phyloP scores from a whole-genome alignment of 2,797 vertebrate species.

The Falco concolor region DNA sequence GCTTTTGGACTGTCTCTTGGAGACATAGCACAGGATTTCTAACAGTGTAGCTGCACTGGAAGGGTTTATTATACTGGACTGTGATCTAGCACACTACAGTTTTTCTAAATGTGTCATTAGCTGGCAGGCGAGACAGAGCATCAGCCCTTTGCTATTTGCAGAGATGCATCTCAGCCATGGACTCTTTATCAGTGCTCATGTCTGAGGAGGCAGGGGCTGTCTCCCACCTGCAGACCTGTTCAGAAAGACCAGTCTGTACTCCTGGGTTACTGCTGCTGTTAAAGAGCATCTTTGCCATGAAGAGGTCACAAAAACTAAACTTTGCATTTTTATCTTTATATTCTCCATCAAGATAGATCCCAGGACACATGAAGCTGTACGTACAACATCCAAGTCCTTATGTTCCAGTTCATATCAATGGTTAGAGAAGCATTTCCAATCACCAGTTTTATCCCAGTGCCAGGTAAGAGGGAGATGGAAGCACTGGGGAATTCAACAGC shows the following conservation, averaged over 20 bases:
- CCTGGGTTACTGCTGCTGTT: background rate
- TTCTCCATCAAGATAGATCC: background rate
- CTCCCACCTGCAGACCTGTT: background rate
- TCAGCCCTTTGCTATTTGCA: background rate
- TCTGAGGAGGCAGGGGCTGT: background rate
- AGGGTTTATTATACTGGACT: background rate
- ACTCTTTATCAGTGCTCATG: background rate
- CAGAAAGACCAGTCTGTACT: background rate
- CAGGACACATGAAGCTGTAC: background rate
- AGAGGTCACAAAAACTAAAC: background rate
- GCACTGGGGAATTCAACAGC: conserved; percentile 66
- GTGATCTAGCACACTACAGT: background rate
- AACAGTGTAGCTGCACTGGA: background rate
- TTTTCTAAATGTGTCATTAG: background rate
- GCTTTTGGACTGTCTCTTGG: background rate
- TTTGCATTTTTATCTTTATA: background rate
- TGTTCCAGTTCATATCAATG: conserved; percentile 54
- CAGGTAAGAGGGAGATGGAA: conserved; percentile 61
- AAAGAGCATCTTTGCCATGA: background rate
- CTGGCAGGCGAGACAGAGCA: background rate
- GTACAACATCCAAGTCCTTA: conserved; percentile 71
- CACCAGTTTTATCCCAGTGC: conserved; percentile 57
- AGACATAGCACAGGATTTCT: background rate
- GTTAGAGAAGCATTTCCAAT: conserved; percentile 64
- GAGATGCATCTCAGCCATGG: background rate